These are phyloP conservation scores for Spinus pinus DNA, from an alignment of 2,797 vertebrate genomes.

Conservation along the genomic window DNA sequence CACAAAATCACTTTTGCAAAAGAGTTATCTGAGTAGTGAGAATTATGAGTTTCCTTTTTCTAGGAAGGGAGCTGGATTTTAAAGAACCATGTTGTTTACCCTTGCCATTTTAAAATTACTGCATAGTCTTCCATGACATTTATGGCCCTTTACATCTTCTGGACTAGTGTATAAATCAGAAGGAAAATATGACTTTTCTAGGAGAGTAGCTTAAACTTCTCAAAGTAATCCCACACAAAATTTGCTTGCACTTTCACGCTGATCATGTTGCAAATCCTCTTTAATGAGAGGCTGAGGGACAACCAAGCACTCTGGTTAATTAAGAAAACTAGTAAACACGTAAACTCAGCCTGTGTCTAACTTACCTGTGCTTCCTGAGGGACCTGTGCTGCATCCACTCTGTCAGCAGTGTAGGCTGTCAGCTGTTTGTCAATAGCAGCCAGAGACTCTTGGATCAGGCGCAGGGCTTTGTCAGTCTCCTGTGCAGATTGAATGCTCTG, in stretches of 20 bases:
- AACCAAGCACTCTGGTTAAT: background rate
- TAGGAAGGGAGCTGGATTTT: background rate
- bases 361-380: constrained; percentile 95
- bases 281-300: background rate
- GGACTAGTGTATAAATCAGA: background rate
- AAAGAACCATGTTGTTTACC: background rate
- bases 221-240: background rate
- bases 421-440: constrained; percentile 88
- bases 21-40: background rate
- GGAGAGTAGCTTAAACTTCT: background rate
- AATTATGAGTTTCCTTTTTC: background rate
- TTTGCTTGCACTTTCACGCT: background rate
- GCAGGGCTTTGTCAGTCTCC: constrained; percentile 89
- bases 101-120: background rate
- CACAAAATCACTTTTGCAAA: background rate
- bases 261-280: background rate
- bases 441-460: constrained; percentile 88
- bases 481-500: constrained; percentile 88
- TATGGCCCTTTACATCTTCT: background rate
- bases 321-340: background rate
- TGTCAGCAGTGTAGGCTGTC: constrained; percentile 84
- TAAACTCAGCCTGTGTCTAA: background rate
- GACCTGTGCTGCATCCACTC: constrained; percentile 90
- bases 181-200: background rate
- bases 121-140: background rate